Evolutionary conservation across 2,113 vertebrate genomes (phyloP).

Genomic region (Cisticola juncidis): DNA sequence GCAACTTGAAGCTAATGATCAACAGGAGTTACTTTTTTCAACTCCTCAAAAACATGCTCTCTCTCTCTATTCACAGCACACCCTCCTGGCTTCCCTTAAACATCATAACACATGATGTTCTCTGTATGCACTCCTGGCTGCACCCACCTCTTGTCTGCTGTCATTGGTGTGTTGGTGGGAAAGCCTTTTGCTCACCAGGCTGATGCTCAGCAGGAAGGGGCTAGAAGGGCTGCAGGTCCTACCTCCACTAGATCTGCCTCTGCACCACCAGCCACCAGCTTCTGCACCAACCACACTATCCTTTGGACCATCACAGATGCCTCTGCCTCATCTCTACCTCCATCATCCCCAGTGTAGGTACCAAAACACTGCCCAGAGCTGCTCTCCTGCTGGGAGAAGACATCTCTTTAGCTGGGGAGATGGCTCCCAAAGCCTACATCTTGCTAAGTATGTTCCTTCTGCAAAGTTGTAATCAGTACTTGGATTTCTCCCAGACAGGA

Average conservation of each 20-base stretch:
- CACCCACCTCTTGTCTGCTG: background rate
- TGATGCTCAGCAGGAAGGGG: background rate
- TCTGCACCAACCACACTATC: background rate
- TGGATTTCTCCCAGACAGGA: background rate
- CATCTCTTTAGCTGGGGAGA: accelerated
- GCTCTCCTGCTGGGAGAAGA: background rate
- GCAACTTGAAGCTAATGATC: background rate
- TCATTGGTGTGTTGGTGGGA: background rate
- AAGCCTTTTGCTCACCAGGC: background rate
- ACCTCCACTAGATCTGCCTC: background rate
- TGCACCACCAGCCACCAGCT: background rate
- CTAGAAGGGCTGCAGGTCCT: background rate
- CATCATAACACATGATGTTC: background rate
- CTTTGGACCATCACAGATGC: background rate
- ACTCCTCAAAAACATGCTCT: background rate
- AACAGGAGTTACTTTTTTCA: background rate
- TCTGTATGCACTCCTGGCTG: background rate
- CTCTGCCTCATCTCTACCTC: background rate
- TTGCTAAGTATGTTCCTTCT: background rate
- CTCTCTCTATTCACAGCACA: background rate
- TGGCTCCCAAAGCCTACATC: background rate
- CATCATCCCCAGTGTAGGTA: accelerated
- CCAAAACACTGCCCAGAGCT: background rate
- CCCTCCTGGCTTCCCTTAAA: background rate
- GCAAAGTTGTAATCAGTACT: background rate